phyloP scores from a whole-genome alignment of 2,797 vertebrate genomes.

The Pseudomugil tenellus region DNA sequence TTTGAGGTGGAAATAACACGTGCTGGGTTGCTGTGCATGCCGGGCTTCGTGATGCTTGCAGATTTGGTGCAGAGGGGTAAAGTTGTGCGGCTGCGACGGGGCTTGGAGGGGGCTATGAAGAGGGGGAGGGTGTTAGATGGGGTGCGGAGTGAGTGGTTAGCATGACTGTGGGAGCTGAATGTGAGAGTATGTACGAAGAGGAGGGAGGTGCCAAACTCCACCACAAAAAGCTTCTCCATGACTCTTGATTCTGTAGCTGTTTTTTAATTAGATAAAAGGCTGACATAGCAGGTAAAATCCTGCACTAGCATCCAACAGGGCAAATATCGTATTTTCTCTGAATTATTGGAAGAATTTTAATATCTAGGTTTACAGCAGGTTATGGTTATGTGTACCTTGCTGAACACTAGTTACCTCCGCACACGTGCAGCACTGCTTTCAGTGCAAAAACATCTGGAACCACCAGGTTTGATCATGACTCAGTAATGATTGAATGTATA shows the following conservation, averaged over 20 bases:
- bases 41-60: conserved; percentile 3
- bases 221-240: conserved; percentile 60
- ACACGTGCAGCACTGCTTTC: background rate
- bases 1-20: conserved; percentile 36
- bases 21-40: background rate
- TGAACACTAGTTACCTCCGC: no score
- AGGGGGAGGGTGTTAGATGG: background rate
- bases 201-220: conserved; percentile 60
- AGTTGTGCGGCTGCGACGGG: background rate
- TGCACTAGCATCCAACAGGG: background rate
- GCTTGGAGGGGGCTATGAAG: background rate
- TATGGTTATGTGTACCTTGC: no score
- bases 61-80: background rate
- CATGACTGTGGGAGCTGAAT: conserved; percentile 30
- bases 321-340: background rate
- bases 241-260: conserved; percentile 54
- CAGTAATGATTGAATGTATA: background rate
- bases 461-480: background rate
- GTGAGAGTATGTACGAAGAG: conserved; percentile 53
- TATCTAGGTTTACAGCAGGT: no score
- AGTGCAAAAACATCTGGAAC: background rate
- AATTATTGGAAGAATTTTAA: background rate
- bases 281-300: background rate
- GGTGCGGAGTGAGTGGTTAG: conserved; percentile 14
- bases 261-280: background rate